Evolutionary conservation across 1,140 invertebrate species (phyloP).

Genomic region (Monochamus saltuarius): DNA sequence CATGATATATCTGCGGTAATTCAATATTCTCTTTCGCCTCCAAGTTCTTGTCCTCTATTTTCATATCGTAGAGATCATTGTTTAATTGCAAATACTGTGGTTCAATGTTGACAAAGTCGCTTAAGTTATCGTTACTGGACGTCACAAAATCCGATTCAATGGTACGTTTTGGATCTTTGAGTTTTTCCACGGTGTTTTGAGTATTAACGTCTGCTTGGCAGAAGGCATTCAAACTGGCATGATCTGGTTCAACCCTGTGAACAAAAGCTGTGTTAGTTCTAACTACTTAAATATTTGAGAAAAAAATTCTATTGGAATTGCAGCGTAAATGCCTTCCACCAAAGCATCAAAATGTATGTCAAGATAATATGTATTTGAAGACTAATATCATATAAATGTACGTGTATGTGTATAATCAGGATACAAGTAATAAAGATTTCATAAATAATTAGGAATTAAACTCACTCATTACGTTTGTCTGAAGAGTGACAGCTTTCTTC

Average conservation of each 20-base stretch:
- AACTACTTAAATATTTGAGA: not conserved
- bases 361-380: too few species aligned
- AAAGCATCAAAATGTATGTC: too few species aligned
- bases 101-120: not conserved
- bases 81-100: not conserved
- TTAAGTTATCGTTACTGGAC: not conserved
- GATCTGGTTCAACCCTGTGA: slow-evolving; percentile 26
- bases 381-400: too few species aligned
- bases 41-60: slow-evolving; percentile 4
- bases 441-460: not conserved
- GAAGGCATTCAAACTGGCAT: not conserved
- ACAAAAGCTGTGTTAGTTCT: slow-evolving; percentile 19
- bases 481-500: not conserved
- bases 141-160: not conserved
- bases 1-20: too few species aligned
- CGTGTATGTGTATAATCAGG: too few species aligned
- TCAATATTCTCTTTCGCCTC: not conserved
- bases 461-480: not conserved
- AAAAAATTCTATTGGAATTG: too few species aligned
- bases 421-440: too few species aligned
- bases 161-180: not conserved
- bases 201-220: not conserved
- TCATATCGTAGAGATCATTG: not conserved
- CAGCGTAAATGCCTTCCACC: not conserved
- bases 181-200: not conserved